Conservation (phyloP, 2,797 vertebrate genomes). For the Pipistrellus pygmaeus region DNA sequence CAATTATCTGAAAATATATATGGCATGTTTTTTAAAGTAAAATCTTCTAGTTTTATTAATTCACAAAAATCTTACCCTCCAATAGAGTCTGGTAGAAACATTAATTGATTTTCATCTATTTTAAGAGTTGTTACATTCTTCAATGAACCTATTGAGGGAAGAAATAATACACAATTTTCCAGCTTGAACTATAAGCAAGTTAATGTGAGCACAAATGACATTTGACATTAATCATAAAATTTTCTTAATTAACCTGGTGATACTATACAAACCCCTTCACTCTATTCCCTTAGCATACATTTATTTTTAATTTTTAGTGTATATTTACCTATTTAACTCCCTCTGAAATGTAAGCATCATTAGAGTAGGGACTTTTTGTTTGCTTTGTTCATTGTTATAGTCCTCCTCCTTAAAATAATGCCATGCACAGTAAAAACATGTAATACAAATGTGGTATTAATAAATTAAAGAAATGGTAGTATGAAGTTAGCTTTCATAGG, state of each 20-base stretch:
- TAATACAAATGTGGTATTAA: slow-evolving; percentile 17
- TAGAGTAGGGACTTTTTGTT: background rate
- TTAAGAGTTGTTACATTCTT: slow-evolving; percentile 97
- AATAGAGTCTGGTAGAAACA: slow-evolving; percentile 96
- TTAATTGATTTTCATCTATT: slow-evolving; percentile 99
- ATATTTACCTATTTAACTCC: background rate
- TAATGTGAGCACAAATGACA: slow-evolving; percentile 23
- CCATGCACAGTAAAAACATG: background rate
- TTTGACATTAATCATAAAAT: slow-evolving; percentile 48
- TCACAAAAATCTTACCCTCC: slow-evolving; percentile 92
- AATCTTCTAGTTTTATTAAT: slow-evolving; percentile 16
- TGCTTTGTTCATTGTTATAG: background rate
- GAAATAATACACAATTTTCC: slow-evolving; percentile 68
- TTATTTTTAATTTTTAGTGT: slow-evolving; percentile 37
- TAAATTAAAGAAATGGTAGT: slow-evolving; percentile 3
- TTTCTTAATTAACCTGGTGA: slow-evolving; percentile 29
- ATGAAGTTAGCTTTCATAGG: slow-evolving; percentile 2
- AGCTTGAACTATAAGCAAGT: slow-evolving; percentile 58
- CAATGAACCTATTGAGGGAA: slow-evolving; percentile 91
- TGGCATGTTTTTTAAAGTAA: background rate
- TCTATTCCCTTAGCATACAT: background rate
- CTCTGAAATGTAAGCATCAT: background rate
- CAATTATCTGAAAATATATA: slow-evolving; percentile 43
- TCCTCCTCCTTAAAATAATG: slow-evolving; percentile 19
- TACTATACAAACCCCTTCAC: background rate